These are phyloP conservation scores for Hippoglossus hippoglossus DNA, from an alignment of 2,797 vertebrate genomes.

Conservation along the genomic window DNA sequence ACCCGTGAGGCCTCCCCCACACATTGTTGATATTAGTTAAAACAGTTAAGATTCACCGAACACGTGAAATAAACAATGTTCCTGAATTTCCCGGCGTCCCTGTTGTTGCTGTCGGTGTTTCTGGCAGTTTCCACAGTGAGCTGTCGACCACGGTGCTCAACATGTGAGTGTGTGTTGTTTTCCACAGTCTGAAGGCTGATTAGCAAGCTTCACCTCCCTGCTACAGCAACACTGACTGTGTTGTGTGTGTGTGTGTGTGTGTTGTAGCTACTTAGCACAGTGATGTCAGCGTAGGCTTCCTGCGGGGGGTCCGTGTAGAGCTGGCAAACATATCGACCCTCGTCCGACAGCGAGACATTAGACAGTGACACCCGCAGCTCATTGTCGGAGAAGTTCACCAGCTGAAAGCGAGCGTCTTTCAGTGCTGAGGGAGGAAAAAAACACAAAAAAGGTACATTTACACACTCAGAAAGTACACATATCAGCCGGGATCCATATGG, in stretches of 20 bases:
- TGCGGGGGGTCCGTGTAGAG: conserved; percentile 98
- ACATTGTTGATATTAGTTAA: too few relatives aligned
- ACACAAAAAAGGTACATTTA: not conserved
- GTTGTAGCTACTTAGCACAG: conserved; percentile 90
- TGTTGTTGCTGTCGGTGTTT: conserved; percentile 12
- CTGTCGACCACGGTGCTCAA: conserved; percentile 10
- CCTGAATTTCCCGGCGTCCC: not conserved
- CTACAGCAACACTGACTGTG: not conserved
- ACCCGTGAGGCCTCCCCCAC: too few relatives aligned
- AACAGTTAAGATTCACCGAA: too few relatives aligned
- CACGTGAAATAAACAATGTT: not conserved
- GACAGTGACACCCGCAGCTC: conserved; percentile 97
- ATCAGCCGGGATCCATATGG: not conserved
- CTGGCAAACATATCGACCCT: conserved; percentile 97
- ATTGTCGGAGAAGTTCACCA: conserved; percentile 99
- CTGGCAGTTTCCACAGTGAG: not conserved
- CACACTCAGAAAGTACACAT: not conserved
- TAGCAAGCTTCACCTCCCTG: conserved; percentile 19
- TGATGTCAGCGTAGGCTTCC: conserved; percentile 96
- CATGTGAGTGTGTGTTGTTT: conserved; percentile 4
- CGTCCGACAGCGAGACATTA: conserved; percentile 96
- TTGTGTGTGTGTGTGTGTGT: conserved; percentile 27
- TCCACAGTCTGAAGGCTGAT: conserved; percentile 31
- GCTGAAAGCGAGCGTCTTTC: conserved; percentile 97
- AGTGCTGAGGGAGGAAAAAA: conserved; percentile 82